A percentile compares a stretch with the other conserved stretches of the same genome.
phyloP scores from a whole-genome alignment of 2,797 vertebrate species.

The Phalloptychus januarius region DNA sequence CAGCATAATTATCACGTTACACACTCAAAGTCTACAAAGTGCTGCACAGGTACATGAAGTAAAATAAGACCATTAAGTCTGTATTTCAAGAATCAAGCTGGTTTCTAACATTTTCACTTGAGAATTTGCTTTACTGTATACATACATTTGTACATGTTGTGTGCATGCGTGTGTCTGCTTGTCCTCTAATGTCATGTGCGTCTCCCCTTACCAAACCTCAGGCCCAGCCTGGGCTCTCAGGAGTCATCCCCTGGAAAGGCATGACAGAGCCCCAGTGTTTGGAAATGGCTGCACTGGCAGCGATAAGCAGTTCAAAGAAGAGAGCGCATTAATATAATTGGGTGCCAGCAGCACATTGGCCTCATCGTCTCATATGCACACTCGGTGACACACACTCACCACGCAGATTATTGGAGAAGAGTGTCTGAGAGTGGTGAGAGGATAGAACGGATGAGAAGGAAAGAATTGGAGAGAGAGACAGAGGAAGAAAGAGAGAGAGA shows the following conservation, averaged over 20 bases:
- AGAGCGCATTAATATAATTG: constrained; percentile 85
- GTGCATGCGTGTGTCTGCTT: constrained; percentile 37
- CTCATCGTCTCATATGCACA: constrained; percentile 76
- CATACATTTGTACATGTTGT: constrained; percentile 35
- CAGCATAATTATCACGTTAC: background rate
- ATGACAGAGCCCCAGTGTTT: constrained; percentile 79
- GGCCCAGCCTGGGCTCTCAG: constrained; percentile 63
- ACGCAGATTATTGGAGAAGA: constrained; percentile 73
- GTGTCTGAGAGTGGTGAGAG: constrained; percentile 56
- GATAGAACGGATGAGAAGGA: constrained; percentile 65
- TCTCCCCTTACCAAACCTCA: constrained; percentile 52
- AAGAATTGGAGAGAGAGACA: constrained; percentile 55
- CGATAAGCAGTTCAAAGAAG: constrained; percentile 88
- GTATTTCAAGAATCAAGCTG: constrained; percentile 24
- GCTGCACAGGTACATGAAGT: background rate
- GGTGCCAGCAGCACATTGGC: constrained; percentile 81
- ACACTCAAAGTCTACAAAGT: background rate
- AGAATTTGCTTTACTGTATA: constrained; percentile 36
- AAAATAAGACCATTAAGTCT: constrained; percentile 8
- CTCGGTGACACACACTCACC: constrained; percentile 75
- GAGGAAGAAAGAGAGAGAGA: constrained; percentile 57
- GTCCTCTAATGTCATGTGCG: constrained; percentile 62
- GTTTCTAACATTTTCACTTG: constrained; percentile 46
- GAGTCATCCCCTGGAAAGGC: constrained; percentile 76
- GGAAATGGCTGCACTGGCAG: constrained; percentile 81